These are phyloP conservation scores for Pituophis catenifer DNA, from an alignment of 2,113 vertebrate genomes.

Conservation along the genomic window DNA sequence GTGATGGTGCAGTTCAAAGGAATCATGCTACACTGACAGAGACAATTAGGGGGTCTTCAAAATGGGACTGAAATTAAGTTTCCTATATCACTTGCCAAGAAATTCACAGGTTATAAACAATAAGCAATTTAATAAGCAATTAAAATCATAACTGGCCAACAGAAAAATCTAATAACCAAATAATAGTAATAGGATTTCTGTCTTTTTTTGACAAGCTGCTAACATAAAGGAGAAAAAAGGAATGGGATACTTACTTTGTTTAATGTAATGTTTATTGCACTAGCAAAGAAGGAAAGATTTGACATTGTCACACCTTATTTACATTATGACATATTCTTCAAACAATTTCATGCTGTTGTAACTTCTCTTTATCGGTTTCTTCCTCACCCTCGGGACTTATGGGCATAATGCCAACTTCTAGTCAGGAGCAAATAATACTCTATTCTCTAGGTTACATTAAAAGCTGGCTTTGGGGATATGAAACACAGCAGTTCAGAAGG, in stretches of 20 bases:
- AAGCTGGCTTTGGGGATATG: background rate
- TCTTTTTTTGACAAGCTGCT: background rate
- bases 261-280: constrained; percentile 23
- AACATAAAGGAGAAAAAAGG: constrained; percentile 44
- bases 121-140: background rate
- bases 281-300: constrained; percentile 46
- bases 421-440: constrained; percentile 19
- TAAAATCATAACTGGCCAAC: background rate
- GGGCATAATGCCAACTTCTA: constrained; percentile 36
- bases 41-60: background rate
- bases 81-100: background rate
- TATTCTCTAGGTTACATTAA: background rate
- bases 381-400: constrained; percentile 27
- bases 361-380: constrained; percentile 42
- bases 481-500: background rate
- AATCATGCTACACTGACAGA: background rate
- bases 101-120: background rate
- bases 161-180: background rate
- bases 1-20: background rate
- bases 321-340: constrained; percentile 52
- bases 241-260: constrained; percentile 15
- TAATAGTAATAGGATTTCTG: background rate
- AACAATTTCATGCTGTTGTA: constrained; percentile 46
- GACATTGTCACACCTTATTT: constrained; percentile 39
- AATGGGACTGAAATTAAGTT: background rate